phyloP scores from a whole-genome alignment of 2,888 invertebrate species.

The Conomelus anceps region DNA sequence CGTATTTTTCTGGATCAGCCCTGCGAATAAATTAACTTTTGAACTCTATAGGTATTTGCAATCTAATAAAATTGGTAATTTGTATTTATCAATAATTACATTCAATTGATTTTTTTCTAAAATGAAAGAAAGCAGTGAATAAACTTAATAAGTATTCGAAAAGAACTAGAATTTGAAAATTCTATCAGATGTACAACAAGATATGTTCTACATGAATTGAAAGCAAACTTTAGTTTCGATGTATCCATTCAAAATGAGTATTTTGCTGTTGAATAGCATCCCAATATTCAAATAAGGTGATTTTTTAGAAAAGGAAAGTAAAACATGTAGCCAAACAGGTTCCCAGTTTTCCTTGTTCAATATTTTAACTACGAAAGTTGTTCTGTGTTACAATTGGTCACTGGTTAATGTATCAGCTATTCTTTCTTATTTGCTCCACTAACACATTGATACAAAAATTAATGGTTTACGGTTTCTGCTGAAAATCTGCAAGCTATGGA shows the following conservation, averaged over 20 bases:
- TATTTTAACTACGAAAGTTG: background rate
- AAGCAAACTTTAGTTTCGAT: background rate
- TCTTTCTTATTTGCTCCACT: too few species aligned
- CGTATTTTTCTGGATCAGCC: conserved; percentile 21
- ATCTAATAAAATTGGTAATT: background rate
- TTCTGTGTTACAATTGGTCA: background rate
- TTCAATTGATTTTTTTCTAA: too few species aligned
- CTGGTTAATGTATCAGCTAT: background rate
- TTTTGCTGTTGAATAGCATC: background rate
- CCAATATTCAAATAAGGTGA: background rate
- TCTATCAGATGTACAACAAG: too few species aligned
- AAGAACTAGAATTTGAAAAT: too few species aligned
- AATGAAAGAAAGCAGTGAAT: too few species aligned
- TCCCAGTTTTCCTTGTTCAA: background rate
- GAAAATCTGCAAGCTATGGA: too few species aligned
- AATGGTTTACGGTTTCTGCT: too few species aligned
- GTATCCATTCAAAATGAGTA: background rate
- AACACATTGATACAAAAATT: too few species aligned
- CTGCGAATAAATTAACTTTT: conserved; percentile 6
- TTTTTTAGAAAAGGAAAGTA: background rate
- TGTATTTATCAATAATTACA: too few species aligned
- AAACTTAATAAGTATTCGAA: too few species aligned
- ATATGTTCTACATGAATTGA: too few species aligned
- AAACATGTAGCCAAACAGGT: background rate
- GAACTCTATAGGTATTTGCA: background rate